Evolutionary conservation across 2,797 vertebrate species (phyloP).

Genomic region (Thaleichthys pacificus): DNA sequence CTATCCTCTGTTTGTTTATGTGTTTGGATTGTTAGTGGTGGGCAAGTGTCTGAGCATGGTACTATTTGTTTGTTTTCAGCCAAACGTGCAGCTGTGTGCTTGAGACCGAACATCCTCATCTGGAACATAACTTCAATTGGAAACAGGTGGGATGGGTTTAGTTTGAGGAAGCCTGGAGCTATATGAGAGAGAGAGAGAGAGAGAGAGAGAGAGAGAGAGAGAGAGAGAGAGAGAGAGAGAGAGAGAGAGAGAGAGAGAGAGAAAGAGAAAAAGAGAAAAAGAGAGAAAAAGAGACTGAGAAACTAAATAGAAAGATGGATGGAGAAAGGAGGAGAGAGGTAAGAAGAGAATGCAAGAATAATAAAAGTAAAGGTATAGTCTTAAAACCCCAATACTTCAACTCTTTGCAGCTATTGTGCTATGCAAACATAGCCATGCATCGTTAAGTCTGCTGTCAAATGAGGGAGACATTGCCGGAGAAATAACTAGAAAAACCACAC

Average conservation of each 20-base stretch:
- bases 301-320: not conserved
- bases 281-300: not conserved
- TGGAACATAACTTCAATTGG: conserved; percentile 29
- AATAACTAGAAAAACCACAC: conserved; percentile 42
- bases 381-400: not conserved
- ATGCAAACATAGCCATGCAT: not conserved
- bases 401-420: not conserved
- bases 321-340: not conserved
- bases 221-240: conserved; percentile 4
- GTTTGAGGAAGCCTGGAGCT: not conserved
- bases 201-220: not conserved
- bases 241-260: conserved; percentile 1
- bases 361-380: too few relatives aligned
- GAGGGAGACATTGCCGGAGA: conserved; percentile 24
- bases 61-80: conserved; percentile 71
- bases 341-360: not conserved
- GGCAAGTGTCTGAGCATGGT: conserved; percentile 64
- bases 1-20: conserved; percentile 67
- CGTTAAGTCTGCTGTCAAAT: not conserved
- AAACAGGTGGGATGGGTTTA: conserved; percentile 31
- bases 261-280: not conserved
- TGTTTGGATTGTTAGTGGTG: conserved; percentile 54
- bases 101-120: not conserved
- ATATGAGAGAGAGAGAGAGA: not conserved
- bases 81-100: conserved; percentile 26